Base-by-base conservation (phyloP, 2,888 invertebrate genomes). In the Philopedon plagiatum region DNA sequence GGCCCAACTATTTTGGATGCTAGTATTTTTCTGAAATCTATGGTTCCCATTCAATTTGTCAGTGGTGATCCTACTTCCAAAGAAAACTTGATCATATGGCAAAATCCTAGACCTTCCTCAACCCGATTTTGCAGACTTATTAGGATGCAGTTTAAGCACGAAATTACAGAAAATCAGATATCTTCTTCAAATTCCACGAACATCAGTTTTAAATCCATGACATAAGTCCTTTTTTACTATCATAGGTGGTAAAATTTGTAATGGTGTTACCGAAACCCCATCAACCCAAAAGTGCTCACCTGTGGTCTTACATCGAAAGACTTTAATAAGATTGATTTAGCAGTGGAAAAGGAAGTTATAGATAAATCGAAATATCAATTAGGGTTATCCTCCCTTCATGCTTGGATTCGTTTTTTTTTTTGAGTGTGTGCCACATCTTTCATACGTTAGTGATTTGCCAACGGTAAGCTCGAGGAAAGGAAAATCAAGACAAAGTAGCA, bases 21-120 rank as follows among this genome's bases (percentile, higher is more conserved):
- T 37, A 37, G 13, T 37, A 37, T 37, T 37, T 37, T 80, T 67
- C 74, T 79, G 37, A 79, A 77, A 15, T 78, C 76, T 44, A 34
- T 80, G 37, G 81, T 82, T 46, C 80, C 81, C 23, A 34, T 82
- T 49, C 76, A 78, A 26, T 70, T 82, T 76, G 70, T 67, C 76
- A 49, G 61, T 81, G 65, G 79, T 80, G 79, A 64, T 56, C n/a
- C 44, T 13, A 37, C 13, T 37, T 37, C 37, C 13, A 37, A 37
- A 37, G 37, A 37, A 37, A 37, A 1, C 13, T 37, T 37, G n/a
- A 1, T 37, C 13, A 13, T 62, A 11, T 65, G 56, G 54, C 76
- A 80, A 78, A 81, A 82, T 68, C 79, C 78, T 34, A 54, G 78
- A 32, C 78, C 79, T 11, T 60, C 76, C 34, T 80, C 79, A 21